These are phyloP conservation scores for Dinoponera quadriceps DNA, from an alignment of 1,140 invertebrate species.

Conservation along the genomic window DNA sequence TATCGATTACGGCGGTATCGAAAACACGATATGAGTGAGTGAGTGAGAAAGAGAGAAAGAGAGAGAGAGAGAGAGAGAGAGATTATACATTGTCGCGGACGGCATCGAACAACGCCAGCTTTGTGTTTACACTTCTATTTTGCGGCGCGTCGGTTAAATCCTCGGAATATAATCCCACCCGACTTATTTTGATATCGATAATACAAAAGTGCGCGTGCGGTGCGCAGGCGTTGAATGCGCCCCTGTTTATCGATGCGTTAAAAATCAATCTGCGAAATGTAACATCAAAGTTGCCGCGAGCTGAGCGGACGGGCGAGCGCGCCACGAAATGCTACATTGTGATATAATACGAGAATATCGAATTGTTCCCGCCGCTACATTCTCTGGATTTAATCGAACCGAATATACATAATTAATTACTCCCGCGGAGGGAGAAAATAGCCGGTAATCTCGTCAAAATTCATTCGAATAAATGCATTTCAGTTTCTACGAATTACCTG, in stretches of 20 bases:
- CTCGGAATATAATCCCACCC: not conserved
- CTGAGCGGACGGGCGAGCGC: too few species aligned
- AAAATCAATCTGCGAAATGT: constrained; percentile 24
- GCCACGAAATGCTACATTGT: constrained; percentile 11
- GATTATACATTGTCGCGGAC: too few species aligned
- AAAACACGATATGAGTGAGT: too few species aligned
- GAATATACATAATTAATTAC: constrained; percentile 56
- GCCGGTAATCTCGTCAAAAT: constrained; percentile 38
- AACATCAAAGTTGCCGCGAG: not conserved
- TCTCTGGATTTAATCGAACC: constrained; percentile 31
- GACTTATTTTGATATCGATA: constrained; percentile 8
- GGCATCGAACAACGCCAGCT: too few species aligned
- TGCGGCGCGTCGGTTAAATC: not conserved
- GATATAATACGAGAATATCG: constrained; percentile 35
- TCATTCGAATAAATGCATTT: constrained; percentile 20
- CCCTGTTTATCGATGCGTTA: constrained; percentile 30
- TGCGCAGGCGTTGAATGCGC: too few species aligned
- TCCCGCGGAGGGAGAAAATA: constrained; percentile 11
- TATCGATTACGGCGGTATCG: too few species aligned
- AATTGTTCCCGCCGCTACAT: constrained; percentile 26
- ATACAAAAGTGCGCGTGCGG: not conserved
- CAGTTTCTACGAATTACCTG: constrained; percentile 37
- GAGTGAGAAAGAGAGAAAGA: too few species aligned
- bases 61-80: too few species aligned
- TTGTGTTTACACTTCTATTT: constrained; percentile 3